Evolutionary conservation across 2,797 vertebrate genomes (phyloP).

Genomic region (Crenuchus spilurus): DNA sequence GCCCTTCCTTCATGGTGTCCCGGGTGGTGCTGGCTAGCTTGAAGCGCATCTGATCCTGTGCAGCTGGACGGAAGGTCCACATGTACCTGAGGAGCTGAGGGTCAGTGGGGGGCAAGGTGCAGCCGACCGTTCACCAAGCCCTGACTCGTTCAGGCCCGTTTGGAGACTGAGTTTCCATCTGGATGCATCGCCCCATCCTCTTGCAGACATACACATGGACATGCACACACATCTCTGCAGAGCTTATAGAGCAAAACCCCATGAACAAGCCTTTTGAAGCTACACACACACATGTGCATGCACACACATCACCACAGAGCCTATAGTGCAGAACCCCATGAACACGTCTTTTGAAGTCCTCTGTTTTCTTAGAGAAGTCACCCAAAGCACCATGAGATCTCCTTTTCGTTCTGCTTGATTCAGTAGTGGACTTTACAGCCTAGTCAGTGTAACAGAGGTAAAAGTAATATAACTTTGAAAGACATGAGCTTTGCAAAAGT

Average conservation of each 20-base stretch:
- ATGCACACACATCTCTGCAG: neutral
- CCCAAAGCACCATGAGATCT: neutral
- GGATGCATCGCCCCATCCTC: conserved; percentile 39
- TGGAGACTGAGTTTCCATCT: conserved; percentile 57
- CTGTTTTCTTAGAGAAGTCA: conserved; percentile 20
- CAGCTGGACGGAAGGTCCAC: conserved; percentile 65
- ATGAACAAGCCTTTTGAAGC: conserved; percentile 7
- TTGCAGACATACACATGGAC: neutral
- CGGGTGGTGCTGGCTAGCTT: conserved; percentile 65
- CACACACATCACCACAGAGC: conserved; percentile 4
- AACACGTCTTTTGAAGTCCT: neutral
- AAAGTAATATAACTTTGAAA: neutral
- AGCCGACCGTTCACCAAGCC: conserved; percentile 66
- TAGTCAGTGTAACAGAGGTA: neutral
- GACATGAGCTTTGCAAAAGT: neutral
- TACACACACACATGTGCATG: neutral
- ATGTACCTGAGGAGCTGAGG: conserved; percentile 68
- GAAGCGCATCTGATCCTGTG: conserved; percentile 68
- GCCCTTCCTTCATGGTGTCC: conserved; percentile 60
- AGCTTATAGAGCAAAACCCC: conserved; percentile 16
- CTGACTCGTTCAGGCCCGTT: conserved; percentile 62
- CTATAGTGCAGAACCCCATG: conserved; percentile 25
- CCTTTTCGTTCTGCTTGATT: neutral
- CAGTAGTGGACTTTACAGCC: neutral
- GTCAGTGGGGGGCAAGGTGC: conserved; percentile 64